Conservation (phyloP, 2,888 invertebrate species). For the Nesidiocoris tenuis region DNA sequence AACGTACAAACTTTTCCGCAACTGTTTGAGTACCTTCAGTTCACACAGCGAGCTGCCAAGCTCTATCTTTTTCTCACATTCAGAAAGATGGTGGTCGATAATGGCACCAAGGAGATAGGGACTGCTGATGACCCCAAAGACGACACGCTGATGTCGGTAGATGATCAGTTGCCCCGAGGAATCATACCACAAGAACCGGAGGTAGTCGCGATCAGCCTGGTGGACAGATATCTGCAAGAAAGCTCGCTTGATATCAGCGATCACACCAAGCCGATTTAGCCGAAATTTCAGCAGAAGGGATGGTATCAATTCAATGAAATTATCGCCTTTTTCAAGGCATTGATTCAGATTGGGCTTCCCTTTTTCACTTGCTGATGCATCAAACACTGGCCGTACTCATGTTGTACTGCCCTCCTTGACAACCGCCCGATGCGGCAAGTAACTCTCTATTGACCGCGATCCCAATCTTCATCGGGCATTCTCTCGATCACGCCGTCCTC, state of each 20-base stretch:
- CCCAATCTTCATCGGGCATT: background rate
- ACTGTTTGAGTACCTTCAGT: background rate
- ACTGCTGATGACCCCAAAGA: constrained; percentile 40
- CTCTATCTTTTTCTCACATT: background rate
- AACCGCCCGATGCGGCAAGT: constrained; percentile 27
- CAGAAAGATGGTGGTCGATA: constrained; percentile 27
- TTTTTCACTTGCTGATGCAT: constrained; percentile 42
- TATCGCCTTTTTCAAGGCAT: constrained; percentile 49
- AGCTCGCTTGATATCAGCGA: constrained; percentile 51
- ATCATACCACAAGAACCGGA: background rate
- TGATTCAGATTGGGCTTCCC: constrained; percentile 47
- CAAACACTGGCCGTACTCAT: constrained; percentile 17
- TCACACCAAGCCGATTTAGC: constrained; percentile 38
- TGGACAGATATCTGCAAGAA: constrained; percentile 52
- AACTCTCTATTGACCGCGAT: constrained; percentile 18
- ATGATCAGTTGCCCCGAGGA: background rate
- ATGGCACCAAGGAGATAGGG: constrained; percentile 37
- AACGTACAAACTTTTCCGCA: constrained; percentile 12
- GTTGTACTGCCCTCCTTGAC: constrained; percentile 14
- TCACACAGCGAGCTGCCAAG: background rate
- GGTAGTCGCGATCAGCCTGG: background rate
- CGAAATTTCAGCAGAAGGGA: constrained; percentile 42
- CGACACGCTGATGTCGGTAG: constrained; percentile 25
- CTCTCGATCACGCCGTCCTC: constrained; percentile 3
- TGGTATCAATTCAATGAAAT: constrained; percentile 48